Evolutionary conservation across 1,140 invertebrate species (phyloP), one percentile per base, ranked within the genome.

Genomic region (Homalodisca vitripennis): DNA sequence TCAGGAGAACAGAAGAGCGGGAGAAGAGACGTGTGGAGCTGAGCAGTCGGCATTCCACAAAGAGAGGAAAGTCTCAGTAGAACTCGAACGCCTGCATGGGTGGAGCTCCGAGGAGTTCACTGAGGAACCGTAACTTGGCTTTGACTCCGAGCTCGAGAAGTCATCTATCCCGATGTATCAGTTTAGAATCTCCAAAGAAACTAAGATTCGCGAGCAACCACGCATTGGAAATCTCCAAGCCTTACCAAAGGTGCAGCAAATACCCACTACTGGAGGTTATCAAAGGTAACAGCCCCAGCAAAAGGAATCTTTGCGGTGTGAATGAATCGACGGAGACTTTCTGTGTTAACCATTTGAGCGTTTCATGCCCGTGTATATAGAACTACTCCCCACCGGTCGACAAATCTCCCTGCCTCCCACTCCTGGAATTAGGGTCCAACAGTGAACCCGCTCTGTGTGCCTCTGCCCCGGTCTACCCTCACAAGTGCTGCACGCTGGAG

Each of bases 121-220:
- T 75, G 17, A 75, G 74, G 48, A 71, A 72, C 31, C 71, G 71
- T 0, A n/a, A n/a, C n/a, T n/a, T n/a, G n/a, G 57, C 53, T 2
- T 22, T 29, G 29, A 32, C 62, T 2, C 22, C 47, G 14, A 65
- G 67, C 20, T 26, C 60, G 14, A 62, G 26, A 24, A 62, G 27
- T 34, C 32, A 41, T 22, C 65, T 84, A 2, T 76, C 80, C 14
- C 82, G 90, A 67, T 91, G 89, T 74, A 88, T 88, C 62, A 92
- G 90, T 75, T 83, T 91, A 72, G 91, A 93, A 77, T 92, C 90
- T 29, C 90, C 90, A 27, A 92, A 93, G 76, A 87, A 88, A 72
- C 77, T 93, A 32, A 79, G 91, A 51, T 93, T 93, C 74, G 90
- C 90, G 0, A 88, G 86, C 31, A 87, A 86, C 1, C 87, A 87